Base-by-base conservation (phyloP, 2,797 vertebrate genomes). In the Chelonia mydas region DNA sequence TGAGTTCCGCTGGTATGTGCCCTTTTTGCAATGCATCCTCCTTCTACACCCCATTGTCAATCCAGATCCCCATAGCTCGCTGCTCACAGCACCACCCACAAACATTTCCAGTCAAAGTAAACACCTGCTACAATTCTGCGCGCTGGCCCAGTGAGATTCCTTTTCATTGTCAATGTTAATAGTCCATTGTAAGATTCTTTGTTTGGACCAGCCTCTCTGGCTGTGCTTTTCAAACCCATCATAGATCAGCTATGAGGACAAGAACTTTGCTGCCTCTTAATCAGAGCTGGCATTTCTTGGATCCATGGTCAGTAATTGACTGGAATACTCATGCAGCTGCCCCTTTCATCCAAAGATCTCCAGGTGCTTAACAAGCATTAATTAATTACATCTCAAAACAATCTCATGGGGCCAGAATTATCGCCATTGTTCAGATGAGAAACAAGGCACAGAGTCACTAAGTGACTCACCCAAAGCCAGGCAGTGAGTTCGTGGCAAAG, bases 301-400 rank as follows among this genome's bases (percentile, higher is more conserved):
- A 19, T n/a, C 10, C 21, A 33, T 41, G n/a, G 19, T n/a, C 23
- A 55, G 53, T 6, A 23, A 41, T 8, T 23, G 54, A 37, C 54
- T 15, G 9, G 11, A 37, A 55, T 41, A 19, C 15, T 15, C 33
- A 55, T 41, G 53, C 51, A 41, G 80, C 37, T 81, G 33, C 21
- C n/a, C 11, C 12, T 57, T 55, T 31, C 80, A 45, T 17, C 51
- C 21, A 25, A 55, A 13, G 6, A 8, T 41, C 50, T 28, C 33
- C n/a, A 37, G 11, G 33, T 17, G 17, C 2, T 21, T 10, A 2
- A 5, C 28, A 21, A 2, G 3, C 31, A 15, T 51, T 7, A 6
- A 68, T 47, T 55, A 16, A 31, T 45, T 61, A 6, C 27, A 45
- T 8, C 11, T 86, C 28, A 68, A 8, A 28, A 27, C 45, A 47